Percentiles rank a stretch among this genome's conserved stretches.
Conservation (phyloP, 2,888 invertebrate species). For the Tenthredo scrophulariae region DNA sequence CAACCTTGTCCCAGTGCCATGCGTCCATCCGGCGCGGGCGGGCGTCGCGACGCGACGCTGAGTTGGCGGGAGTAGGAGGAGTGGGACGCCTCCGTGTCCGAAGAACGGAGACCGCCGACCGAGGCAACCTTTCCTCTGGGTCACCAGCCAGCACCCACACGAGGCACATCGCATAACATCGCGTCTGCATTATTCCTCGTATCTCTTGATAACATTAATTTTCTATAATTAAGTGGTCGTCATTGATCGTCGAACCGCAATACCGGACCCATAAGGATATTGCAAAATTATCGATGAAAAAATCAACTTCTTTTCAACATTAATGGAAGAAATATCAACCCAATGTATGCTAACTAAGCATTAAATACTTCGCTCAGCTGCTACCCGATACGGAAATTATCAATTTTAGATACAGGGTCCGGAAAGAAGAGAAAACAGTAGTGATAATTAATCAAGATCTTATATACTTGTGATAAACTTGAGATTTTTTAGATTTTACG, state of each 20-base stretch:
- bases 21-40: constrained; percentile 61
- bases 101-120: constrained; percentile 32
- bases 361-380: not conserved
- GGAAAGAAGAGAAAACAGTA: not conserved
- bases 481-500: not conserved
- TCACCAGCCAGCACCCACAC: constrained; percentile 48
- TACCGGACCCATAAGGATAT: not conserved
- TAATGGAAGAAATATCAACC: not conserved
- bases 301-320: not conserved
- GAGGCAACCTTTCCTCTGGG: constrained; percentile 42
- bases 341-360: not conserved
- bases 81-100: constrained; percentile 45
- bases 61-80: constrained; percentile 20
- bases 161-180: constrained; percentile 14
- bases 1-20: constrained; percentile 77
- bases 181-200: not conserved
- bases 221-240: constrained; percentile 11
- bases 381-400: not conserved
- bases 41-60: constrained; percentile 48
- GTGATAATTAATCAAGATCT: not conserved
- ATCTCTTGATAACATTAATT: constrained; percentile 35
- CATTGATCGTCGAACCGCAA: constrained; percentile 1
- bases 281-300: constrained; percentile 6
- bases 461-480: not conserved
- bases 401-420: not conserved